Base-by-base conservation (phyloP, 2,797 vertebrate species). In the Phataginus tricuspis region DNA sequence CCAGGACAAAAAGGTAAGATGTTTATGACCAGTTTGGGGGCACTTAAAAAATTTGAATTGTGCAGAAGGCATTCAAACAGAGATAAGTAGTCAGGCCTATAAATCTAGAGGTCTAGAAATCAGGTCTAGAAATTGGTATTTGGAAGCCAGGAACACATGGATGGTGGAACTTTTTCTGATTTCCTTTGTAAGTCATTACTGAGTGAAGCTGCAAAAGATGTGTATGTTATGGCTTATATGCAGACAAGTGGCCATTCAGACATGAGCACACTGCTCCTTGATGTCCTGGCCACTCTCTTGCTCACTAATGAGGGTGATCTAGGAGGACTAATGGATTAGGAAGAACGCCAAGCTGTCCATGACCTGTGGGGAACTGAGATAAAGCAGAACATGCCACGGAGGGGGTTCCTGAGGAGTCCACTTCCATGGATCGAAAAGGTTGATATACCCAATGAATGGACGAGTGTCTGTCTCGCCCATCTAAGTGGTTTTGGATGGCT, bases 1-100 rank as follows among this genome's bases (percentile, higher is more conserved):
- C 97, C 99, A 99, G 96, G 98, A 98, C 55, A 98, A 95, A 97
- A 99, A 98, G 99, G 99, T 99, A 98, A 99, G 98, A 16, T 13
- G 55, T 45, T 75, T 12, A 21, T 11, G 7, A 13, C 19, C 13
- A 14, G 0, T 37, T 21, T 29, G 0, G 37, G 91, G 19, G 12
- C 29, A 64, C 51, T 86, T 25, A 1, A 2, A 1, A 2, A 29
- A 10, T 78, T 59, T 90, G 31, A 72, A 49, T 27, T 69, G 5
- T 66, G 25, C 5, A 4, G 10, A 49, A 15, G 49, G 21, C n/a
- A 66, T 85, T 66, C 63, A 75, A n/a, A 66, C 19, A 29, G 63
- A 45, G n/a, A 66, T 51, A 57, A 77, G 8, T 18, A 74, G 4
- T 34, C 1, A 2, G n/a, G 3, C 25, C 11, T 42, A 7, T 23